phyloP scores from a whole-genome alignment of 2,888 invertebrate species.

The Neoaliturus tenellus region DNA sequence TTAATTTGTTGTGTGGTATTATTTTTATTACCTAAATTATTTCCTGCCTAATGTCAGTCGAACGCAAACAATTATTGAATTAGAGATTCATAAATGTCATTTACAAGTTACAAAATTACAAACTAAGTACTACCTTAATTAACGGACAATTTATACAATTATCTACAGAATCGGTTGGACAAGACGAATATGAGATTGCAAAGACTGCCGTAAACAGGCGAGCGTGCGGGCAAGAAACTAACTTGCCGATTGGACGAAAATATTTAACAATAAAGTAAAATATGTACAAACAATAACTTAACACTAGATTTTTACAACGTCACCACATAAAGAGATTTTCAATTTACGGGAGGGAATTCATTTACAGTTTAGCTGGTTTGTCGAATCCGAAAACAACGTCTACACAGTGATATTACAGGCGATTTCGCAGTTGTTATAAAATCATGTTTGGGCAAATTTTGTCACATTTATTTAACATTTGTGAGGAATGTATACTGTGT shows the following conservation, averaged over 20 bases:
- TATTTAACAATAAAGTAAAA: conserved; percentile 42
- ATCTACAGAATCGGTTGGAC: conserved; percentile 30
- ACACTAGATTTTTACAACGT: background rate
- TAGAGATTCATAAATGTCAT: conserved; percentile 46
- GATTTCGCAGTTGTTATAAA: background rate
- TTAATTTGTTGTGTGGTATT: no score
- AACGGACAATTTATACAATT: conserved; percentile 27
- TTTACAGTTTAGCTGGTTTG: background rate
- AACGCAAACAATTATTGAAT: background rate
- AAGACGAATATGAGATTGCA: conserved; percentile 34
- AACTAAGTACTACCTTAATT: conserved; percentile 28
- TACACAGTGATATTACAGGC: background rate
- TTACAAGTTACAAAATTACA: conserved; percentile 33
- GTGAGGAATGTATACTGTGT: no score
- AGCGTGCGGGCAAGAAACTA: conserved; percentile 19
- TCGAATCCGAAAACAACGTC: background rate
- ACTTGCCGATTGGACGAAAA: conserved; percentile 49
- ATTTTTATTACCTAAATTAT: background rate
- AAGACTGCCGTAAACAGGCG: background rate
- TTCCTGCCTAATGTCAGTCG: background rate
- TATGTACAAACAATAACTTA: conserved; percentile 45
- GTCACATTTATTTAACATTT: no score
- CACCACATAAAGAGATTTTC: conserved; percentile 43
- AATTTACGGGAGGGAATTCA: background rate
- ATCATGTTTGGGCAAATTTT: no score